Evolutionary conservation across 2,113 vertebrate species (phyloP).

Genomic region (Sardina pilchardus): DNA sequence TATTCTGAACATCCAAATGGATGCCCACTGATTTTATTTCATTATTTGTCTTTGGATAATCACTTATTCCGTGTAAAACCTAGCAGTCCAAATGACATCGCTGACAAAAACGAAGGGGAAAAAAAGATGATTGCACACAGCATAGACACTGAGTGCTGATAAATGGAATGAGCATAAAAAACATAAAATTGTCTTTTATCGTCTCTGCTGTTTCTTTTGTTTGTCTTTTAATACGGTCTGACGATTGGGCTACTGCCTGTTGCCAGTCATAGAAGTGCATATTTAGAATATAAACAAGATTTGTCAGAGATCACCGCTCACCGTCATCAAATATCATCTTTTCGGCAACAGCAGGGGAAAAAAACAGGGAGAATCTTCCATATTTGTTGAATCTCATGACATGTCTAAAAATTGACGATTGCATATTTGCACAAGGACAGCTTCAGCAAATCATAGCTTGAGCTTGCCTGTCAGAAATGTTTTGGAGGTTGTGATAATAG

Average conservation of each 20-base stretch:
- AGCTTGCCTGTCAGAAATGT: not conserved
- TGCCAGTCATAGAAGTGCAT: not conserved
- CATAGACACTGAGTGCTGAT: not conserved
- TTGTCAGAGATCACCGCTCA: not conserved
- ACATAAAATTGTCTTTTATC: not conserved
- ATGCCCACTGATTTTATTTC: not conserved
- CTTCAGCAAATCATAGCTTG: not conserved
- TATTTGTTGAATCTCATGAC: not conserved
- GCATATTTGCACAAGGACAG: not conserved
- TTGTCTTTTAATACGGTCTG: not conserved
- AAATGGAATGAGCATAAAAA: not conserved
- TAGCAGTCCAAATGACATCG: not conserved
- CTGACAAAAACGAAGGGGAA: not conserved
- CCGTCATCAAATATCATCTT: not conserved
- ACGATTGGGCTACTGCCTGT: not conserved
- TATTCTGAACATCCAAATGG: not conserved
- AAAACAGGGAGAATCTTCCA: not conserved
- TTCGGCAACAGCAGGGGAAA: not conserved
- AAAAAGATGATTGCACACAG: not conserved
- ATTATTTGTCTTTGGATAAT: not conserved
- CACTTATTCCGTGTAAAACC: not conserved
- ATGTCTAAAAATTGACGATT: not conserved
- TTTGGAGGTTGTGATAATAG: not conserved
- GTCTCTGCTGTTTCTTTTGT: not conserved
- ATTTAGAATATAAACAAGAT: constrained; percentile 15